Percentiles rank a stretch among this genome's conserved stretches.
These are phyloP conservation scores for Pinna nobilis DNA, from an alignment of 1,140 invertebrate genomes.

Conservation along the genomic window DNA sequence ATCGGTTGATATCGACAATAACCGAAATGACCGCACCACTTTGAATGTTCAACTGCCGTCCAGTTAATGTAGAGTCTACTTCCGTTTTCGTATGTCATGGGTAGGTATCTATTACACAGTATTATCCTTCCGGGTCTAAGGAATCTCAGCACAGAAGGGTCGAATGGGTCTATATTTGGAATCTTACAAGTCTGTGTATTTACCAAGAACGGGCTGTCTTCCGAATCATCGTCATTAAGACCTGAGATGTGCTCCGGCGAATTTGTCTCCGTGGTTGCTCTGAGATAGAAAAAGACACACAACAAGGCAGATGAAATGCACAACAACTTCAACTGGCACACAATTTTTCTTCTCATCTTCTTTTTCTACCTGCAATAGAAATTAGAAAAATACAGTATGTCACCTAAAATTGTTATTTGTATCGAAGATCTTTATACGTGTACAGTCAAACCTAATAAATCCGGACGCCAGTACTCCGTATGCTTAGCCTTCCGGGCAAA, in stretches of 20 bases:
- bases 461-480: too few species aligned
- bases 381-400: too few species aligned
- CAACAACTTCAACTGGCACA: too few species aligned
- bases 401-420: too few species aligned
- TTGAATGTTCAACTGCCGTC: slow-evolving; percentile 42
- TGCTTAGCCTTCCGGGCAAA: too few species aligned
- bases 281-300: too few species aligned
- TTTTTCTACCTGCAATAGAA: too few species aligned
- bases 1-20: slow-evolving; percentile 19
- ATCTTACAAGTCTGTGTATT: slow-evolving; percentile 36
- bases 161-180: slow-evolving; percentile 28
- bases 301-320: too few species aligned
- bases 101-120: slow-evolving; percentile 75
- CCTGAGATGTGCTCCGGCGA: background rate
- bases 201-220: slow-evolving; percentile 5
- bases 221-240: background rate
- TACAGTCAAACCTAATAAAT: too few species aligned
- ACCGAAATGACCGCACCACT: slow-evolving; percentile 45
- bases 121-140: slow-evolving; percentile 72
- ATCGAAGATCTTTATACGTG: too few species aligned
- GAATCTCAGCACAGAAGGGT: slow-evolving; percentile 7
- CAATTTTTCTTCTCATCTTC: too few species aligned
- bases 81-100: slow-evolving; percentile 69
- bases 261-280: too few species aligned
- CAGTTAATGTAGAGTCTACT: slow-evolving; percentile 57